Percentiles rank a stretch among this genome's conserved stretches.
These are phyloP conservation scores for Nephotettix cincticeps DNA, from an alignment of 1,140 invertebrate species.

Conservation along the genomic window DNA sequence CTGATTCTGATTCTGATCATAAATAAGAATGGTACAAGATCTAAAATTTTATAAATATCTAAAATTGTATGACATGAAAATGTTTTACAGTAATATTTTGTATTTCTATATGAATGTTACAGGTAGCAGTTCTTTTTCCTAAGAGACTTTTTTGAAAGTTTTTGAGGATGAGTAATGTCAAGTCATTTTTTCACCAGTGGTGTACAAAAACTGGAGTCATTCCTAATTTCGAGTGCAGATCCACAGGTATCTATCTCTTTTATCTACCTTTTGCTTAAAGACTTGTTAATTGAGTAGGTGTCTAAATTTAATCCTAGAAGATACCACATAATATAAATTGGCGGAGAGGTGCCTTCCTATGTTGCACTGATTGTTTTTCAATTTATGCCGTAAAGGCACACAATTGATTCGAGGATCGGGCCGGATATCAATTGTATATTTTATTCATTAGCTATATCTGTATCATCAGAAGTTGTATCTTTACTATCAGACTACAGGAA, in stretches of 20 bases:
- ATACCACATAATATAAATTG: not conserved
- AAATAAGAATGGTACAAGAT: too few species aligned
- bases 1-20: too few species aligned
- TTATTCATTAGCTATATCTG: too few species aligned
- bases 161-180: slow-evolving; percentile 56
- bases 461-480: too few species aligned
- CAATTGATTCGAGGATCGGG: too few species aligned
- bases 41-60: too few species aligned
- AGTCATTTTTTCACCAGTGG: slow-evolving; percentile 88
- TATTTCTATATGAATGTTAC: too few species aligned
- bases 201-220: slow-evolving; percentile 76
- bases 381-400: not conserved
- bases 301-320: not conserved
- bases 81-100: too few species aligned
- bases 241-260: slow-evolving; percentile 61
- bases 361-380: not conserved
- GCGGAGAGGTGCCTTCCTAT: not conserved
- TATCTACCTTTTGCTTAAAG: not conserved
- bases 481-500: too few species aligned
- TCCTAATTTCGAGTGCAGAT: slow-evolving; percentile 78
- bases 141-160: slow-evolving; percentile 51
- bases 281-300: not conserved
- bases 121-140: too few species aligned
- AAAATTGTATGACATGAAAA: too few species aligned
- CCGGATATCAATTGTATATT: too few species aligned